Conservation (phyloP, 2,797 vertebrate species). For the Mus minutoides region DNA sequence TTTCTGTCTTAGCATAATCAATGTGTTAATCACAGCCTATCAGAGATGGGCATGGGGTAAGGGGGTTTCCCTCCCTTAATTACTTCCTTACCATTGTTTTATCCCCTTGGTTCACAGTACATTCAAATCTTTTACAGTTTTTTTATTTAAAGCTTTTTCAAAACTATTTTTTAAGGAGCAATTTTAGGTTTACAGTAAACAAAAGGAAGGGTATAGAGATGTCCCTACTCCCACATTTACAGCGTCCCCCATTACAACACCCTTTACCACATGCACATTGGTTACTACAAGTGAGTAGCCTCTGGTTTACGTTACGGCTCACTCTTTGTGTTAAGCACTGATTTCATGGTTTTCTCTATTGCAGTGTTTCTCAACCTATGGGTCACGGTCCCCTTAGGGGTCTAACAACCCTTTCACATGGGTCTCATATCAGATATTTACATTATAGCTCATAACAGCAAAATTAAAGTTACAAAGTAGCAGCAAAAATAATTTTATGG, state of each 20-base stretch:
- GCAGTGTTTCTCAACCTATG: neutral
- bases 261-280: neutral
- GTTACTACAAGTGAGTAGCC: neutral
- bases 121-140: neutral
- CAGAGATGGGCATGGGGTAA: neutral
- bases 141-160: neutral
- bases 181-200: neutral
- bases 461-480: neutral
- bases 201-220: neutral
- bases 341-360: neutral
- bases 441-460: neutral
- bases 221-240: neutral
- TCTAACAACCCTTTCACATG: neutral
- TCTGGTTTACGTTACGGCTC: neutral
- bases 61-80: neutral
- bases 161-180: neutral
- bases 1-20: neutral
- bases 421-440: neutral
- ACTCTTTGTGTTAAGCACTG: neutral
- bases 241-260: neutral
- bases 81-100: neutral
- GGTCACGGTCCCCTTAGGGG: neutral
- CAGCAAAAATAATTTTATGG: neutral
- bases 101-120: neutral
- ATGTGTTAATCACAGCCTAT: neutral